phyloP scores from a whole-genome alignment of 2,888 invertebrate species.

The Plebejus melissa region DNA sequence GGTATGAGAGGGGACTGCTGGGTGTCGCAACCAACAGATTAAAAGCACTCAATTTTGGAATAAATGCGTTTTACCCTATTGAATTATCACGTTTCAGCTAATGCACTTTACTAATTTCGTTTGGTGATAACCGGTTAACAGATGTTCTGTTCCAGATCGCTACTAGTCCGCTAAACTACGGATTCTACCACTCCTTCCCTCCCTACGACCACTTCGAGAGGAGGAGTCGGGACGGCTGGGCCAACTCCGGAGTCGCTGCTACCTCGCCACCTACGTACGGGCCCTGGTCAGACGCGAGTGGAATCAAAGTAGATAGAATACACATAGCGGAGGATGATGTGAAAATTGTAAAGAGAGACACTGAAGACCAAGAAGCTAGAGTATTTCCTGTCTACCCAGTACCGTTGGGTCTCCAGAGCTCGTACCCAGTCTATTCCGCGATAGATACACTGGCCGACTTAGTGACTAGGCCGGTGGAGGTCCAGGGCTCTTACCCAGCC shows the following conservation, averaged over 20 bases:
- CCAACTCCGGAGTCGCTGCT: constrained; percentile 52
- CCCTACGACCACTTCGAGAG: constrained; percentile 70
- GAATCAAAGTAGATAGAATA: constrained; percentile 55
- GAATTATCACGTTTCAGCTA: constrained; percentile 42
- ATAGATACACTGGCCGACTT: constrained; percentile 56
- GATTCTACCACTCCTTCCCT: constrained; percentile 82
- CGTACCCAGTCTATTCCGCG: constrained; percentile 48
- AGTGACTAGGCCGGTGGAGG: constrained; percentile 64
- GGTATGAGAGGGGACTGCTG: no score
- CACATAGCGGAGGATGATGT: constrained; percentile 42
- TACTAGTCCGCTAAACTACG: constrained; percentile 86
- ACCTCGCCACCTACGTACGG: constrained; percentile 47
- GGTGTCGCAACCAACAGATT: no score
- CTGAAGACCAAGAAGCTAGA: constrained; percentile 42
- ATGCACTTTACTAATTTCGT: constrained; percentile 55
- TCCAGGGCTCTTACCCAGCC: constrained; percentile 53
- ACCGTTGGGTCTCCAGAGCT: constrained; percentile 37
- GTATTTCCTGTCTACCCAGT: constrained; percentile 56
- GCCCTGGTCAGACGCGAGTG: constrained; percentile 46
- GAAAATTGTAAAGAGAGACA: constrained; percentile 37
- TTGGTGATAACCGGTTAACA: constrained; percentile 68
- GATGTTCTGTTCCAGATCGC: constrained; percentile 81
- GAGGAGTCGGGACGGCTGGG: constrained; percentile 59
- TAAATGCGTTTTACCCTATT: not conserved
- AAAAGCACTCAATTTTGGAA: not conserved